Conservation (phyloP, 2,113 vertebrate genomes). For the Ceyx margarethae region DNA sequence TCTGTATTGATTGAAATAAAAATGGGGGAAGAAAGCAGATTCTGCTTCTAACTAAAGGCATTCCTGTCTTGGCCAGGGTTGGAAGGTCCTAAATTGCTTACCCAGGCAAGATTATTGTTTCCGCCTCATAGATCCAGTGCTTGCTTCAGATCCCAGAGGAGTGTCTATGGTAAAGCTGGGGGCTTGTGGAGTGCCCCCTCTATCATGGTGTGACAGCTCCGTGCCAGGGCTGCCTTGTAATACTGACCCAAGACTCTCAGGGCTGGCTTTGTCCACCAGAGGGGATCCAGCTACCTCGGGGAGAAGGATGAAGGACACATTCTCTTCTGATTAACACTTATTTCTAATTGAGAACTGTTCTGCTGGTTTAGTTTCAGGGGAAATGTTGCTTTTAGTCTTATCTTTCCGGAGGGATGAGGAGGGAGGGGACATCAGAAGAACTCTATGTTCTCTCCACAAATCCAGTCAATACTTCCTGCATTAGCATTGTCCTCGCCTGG, state of each 20-base stretch:
- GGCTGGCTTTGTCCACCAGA: not conserved
- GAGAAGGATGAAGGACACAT: not conserved
- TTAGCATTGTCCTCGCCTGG: not conserved
- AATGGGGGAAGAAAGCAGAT: not conserved
- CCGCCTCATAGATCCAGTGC: not conserved
- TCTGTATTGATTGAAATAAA: not conserved
- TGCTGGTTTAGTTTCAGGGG: not conserved
- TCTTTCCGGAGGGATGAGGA: rapidly evolving
- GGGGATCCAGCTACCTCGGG: not conserved
- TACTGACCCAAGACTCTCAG: not conserved
- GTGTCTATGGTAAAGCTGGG: not conserved
- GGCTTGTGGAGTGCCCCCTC: rapidly evolving
- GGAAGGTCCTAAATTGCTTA: not conserved
- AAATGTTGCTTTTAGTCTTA: not conserved
- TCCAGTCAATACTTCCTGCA: not conserved
- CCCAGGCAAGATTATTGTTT: not conserved
- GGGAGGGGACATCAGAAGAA: not conserved
- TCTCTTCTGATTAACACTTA: not conserved
- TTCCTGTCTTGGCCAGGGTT: not conserved
- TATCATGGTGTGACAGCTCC: rapidly evolving
- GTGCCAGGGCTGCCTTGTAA: rapidly evolving
- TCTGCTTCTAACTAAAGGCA: not conserved
- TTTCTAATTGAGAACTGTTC: not conserved
- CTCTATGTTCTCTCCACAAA: rapidly evolving
- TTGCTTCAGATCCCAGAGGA: not conserved